Evolutionary conservation across 2,888 invertebrate genomes (phyloP), one percentile per base, ranked within the genome.

Genomic region (Pecten maximus): DNA sequence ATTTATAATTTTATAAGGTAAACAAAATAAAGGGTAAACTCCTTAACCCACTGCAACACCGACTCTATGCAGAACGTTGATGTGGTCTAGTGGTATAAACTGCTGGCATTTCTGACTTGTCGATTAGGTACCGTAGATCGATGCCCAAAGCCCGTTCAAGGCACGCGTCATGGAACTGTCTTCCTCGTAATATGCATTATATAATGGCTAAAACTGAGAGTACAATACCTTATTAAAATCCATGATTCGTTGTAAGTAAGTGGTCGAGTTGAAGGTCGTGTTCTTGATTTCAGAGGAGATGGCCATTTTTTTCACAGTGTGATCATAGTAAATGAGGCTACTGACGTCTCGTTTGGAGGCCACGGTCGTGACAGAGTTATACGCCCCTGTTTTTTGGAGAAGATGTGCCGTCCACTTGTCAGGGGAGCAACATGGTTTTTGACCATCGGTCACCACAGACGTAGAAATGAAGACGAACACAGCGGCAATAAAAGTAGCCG

Each of bases 361-460:
- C 74, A 6, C 74, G 28, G 54, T 23, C n/a, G 74, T 74, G 3
- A 2, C 74, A 74, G 74, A 8, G 74, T 74, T 35, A 10, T 74
- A 74, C 28, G 74, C 74, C 74, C 74, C 74, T 74, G 74, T 74
- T 35, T 74, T 74, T 35, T 74, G 74, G 28, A 74, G 35, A 10
- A 74, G 35, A 35, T 74, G 74, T 74, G 74, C 74, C 12, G 74
- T 74, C 74, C 74, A 74, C 16, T 74, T 74, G 19, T 74, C 74
- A 23, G 74, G 74, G 10, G 74, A 74, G 35, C 74, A 74, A 15
- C 74, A 74, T 74, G 74, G 74, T 28, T 74, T 74, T 35, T 74
- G 74, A 74, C 74, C 74, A 35, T 74, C 12, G 0, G 35, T 35
- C 35, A 35, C 28, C 28, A 28, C 19, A 74, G 15, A 74, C 74